Base-by-base conservation (phyloP, 2,113 vertebrate genomes). In the Ciconia maguari region DNA sequence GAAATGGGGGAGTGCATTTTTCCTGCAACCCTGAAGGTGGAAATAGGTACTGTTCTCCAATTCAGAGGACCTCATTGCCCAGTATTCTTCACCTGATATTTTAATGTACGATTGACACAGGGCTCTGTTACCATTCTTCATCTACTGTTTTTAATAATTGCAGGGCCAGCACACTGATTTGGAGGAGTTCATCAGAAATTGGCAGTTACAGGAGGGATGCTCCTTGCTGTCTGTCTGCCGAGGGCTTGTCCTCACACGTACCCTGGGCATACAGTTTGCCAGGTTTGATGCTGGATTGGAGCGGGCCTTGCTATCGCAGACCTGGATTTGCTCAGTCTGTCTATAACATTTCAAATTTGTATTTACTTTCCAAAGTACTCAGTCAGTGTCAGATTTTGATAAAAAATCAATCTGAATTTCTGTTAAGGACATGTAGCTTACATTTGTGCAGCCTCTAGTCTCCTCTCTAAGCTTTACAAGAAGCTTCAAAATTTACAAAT, bases 221-320 rank as follows among this genome's bases (percentile, higher is more conserved):
- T 92, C 22, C n/a, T 83, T 87, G 44, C 61, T 3, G 2, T n/a
- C 55, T 91, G 68, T 65, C 54, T 87, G 69, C 61, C 0, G 2
- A 51, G 38, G 49, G n/a, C 38, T 71, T 83, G 83, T 68, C 42
- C 52, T 91, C 26, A n/a, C 84, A 6, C 0, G 6, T 55, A 27
- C 18, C 34, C 61, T 6, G 41, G 42, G 38, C 38, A 46, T 13
- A 14, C 3, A 0, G 3, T 79, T 91, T 72, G 55, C 51, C 42
- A 72, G n/a, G 29, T 57, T 83, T 52, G 70, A 58, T 87, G 57
- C 57, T 55, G 44, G 21, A 9, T 25, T 87, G 57, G 36, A 82
- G 68, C 3, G 2, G 17, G 10, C 48, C 38, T 89, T 9, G 11
- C 42, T 75, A 1, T 48, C 3, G 3, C 0, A 42, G 2, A 19